Base-by-base conservation (phyloP, 2,888 invertebrate genomes). In the Myopa tessellatipennis region DNA sequence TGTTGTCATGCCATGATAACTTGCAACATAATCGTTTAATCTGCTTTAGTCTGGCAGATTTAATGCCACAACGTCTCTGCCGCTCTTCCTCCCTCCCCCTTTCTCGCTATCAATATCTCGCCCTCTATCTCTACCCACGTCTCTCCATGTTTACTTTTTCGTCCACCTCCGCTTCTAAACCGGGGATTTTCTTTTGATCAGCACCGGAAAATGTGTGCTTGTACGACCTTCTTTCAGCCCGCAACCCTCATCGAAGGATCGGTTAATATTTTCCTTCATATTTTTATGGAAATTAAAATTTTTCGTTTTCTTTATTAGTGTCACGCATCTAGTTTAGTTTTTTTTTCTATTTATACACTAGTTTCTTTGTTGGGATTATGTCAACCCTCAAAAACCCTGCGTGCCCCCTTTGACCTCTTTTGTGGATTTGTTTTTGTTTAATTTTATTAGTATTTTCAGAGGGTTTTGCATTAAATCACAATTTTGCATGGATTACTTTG, bases 11-110 rank as follows among this genome's bases (percentile, higher is more conserved):
- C 68, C 61, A 69, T 45, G 38, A 60, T 78, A 78, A 74, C 74
- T 70, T 69, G 63, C 78, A 71, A 55, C 74, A 78, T 78, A 78
- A 78, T 78, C 78, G 74, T 74, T 74, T 78, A 74, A 78, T 77
- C 77, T 58, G 45, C n/a, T 61, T 58, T 68, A 18, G 50, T 63
- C 36, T 34, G 7, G 38, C 55, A 3, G 55, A n/a, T 5, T 38
- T 71, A 16, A 36, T 16, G 60, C 36, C 58, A 16, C 38, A 16
- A 36, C 38, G 52, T 60, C 10, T 70, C 36, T 70, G n/a, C 40
- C 26, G n/a, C 34, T 36, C 8, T 12, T 55, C 5, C 10, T 14
- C 55, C 1, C 55, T 16, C 16, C 55, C 26, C 26, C 26, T 26
- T 26, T 26, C 26, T 2, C 26, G 26, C 26, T 26, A 26, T 26